Conservation (phyloP, 2,888 invertebrate species). For the Drosophila prostipennis region DNA sequence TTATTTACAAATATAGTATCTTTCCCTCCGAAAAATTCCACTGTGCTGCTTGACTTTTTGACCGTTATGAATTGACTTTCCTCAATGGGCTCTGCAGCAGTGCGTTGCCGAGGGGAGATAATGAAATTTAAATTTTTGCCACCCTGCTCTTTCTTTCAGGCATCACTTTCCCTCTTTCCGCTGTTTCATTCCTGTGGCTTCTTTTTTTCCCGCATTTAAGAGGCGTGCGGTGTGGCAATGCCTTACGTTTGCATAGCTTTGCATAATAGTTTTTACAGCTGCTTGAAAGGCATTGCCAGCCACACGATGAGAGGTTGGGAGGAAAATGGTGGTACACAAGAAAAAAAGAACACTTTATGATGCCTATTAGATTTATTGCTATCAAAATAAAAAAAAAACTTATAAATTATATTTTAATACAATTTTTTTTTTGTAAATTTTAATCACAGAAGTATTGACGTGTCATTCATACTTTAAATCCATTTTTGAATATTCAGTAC, state of each 20-base stretch:
- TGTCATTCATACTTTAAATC: no score
- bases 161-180: conserved; percentile 2
- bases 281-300: conserved; percentile 25
- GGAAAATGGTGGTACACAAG: background rate
- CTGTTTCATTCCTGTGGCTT: conserved; percentile 12
- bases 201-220: conserved; percentile 23
- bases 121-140: conserved; percentile 44
- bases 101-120: conserved; percentile 25
- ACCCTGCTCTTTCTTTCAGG: background rate
- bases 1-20: background rate
- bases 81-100: conserved; percentile 6
- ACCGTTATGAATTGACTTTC: conserved; percentile 40
- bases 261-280: conserved; percentile 44
- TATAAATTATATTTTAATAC: no score
- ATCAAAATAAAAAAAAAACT: no score
- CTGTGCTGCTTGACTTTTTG: conserved; percentile 16
- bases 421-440: no score
- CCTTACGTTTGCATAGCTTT: conserved; percentile 50
- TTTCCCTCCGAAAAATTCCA: background rate
- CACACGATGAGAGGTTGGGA: background rate
- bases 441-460: no score
- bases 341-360: background rate
- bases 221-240: conserved; percentile 20
- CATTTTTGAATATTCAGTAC: no score
- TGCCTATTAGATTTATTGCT: no score